These are phyloP conservation scores for Meriones psammophilus DNA, from an alignment of 2,797 vertebrate genomes.

Conservation along the genomic window DNA sequence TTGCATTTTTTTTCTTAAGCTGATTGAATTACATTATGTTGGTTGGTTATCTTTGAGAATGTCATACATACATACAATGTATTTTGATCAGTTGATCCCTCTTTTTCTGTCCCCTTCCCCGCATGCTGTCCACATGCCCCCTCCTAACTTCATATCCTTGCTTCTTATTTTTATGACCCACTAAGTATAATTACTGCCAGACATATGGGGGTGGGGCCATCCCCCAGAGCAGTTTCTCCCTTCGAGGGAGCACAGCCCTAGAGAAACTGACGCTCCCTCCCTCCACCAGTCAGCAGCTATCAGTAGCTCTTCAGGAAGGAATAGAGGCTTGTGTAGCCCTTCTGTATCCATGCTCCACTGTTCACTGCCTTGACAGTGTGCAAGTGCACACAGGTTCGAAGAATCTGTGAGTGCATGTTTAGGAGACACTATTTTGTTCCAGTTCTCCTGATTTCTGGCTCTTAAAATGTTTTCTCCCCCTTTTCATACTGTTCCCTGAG, in stretches of 20 bases:
- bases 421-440: neutral
- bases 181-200: neutral
- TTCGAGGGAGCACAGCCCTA: neutral
- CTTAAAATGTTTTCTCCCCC: too few species aligned
- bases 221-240: neutral
- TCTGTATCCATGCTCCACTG: neutral
- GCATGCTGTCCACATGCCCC: neutral
- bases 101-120: neutral
- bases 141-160: neutral
- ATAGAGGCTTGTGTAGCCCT: neutral
- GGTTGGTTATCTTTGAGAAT: neutral
- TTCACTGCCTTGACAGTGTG: neutral
- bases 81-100: neutral
- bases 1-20: slow-evolving; percentile 12
- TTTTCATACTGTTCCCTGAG: neutral
- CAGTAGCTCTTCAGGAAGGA: too few species aligned
- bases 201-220: neutral
- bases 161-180: neutral
- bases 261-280: neutral
- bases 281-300: too few species aligned
- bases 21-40: neutral
- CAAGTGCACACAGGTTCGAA: neutral
- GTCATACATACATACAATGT: too few species aligned
- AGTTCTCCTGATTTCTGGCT: neutral
- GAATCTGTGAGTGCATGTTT: neutral